A percentile compares a stretch with the other conserved stretches of the same genome.
These are phyloP conservation scores for Seriola quinqueradiata DNA, from an alignment of 2,113 vertebrate species.

Conservation along the genomic window DNA sequence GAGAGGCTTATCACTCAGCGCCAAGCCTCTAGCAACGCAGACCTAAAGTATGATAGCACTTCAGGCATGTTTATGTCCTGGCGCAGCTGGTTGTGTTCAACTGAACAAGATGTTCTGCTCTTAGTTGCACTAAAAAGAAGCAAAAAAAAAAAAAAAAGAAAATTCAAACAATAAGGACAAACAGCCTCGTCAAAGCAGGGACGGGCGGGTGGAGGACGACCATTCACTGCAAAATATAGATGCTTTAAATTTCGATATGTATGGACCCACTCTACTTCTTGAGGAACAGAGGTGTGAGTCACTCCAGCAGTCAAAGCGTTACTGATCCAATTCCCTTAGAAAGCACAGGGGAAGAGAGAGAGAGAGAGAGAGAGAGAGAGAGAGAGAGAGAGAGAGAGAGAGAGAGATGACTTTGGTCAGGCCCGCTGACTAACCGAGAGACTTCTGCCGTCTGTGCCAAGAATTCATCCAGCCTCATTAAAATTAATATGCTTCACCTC, in stretches of 20 bases:
- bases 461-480: conserved; percentile 29
- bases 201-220: background rate
- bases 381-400: no score
- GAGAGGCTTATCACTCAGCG: conserved; percentile 30
- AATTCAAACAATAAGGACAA: background rate
- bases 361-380: no score
- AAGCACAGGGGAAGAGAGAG: background rate
- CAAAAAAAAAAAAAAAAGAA: background rate
- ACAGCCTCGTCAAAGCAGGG: background rate
- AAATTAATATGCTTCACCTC: conserved; percentile 16
- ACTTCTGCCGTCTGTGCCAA: conserved; percentile 15
- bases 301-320: background rate
- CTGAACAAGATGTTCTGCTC: conserved; percentile 1
- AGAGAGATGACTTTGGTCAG: conserved; percentile 11
- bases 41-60: conserved; percentile 5
- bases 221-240: background rate
- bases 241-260: conserved; percentile 14
- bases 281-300: conserved; percentile 8
- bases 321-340: conserved; percentile 29
- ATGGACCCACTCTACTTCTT: background rate
- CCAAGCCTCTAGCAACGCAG: background rate
- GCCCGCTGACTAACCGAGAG: conserved; percentile 3
- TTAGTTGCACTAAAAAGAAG: background rate
- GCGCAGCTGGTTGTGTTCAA: conserved; percentile 1
- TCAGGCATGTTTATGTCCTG: conserved; percentile 7